phyloP scores from a whole-genome alignment of 2,797 vertebrate species.

The Chaunax sp. region DNA sequence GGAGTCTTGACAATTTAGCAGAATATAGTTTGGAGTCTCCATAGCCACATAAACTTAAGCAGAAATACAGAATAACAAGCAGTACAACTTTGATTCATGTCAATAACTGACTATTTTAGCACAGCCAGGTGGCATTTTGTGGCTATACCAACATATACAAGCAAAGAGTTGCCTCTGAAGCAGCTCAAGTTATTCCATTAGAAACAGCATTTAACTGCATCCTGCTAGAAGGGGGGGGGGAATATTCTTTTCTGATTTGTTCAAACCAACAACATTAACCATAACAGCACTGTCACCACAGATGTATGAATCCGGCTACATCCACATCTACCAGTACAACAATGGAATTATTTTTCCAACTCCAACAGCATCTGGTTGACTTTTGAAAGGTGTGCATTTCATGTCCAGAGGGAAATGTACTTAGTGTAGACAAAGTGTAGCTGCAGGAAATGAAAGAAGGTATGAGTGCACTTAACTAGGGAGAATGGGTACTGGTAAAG shows the following conservation, averaged over 20 bases:
- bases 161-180: slow-evolving; percentile 18
- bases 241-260: slow-evolving; percentile 46
- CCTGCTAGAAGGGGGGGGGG: slow-evolving; percentile 45
- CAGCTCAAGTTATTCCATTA: slow-evolving; percentile 32
- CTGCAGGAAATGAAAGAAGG: slow-evolving; percentile 43
- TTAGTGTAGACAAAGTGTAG: slow-evolving; percentile 38
- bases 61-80: too few species aligned
- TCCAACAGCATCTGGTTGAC: slow-evolving; percentile 56
- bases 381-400: slow-evolving; percentile 39
- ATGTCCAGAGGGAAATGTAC: slow-evolving; percentile 52
- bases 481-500: slow-evolving; percentile 43
- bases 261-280: slow-evolving; percentile 23
- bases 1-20: too few species aligned
- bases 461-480: slow-evolving; percentile 54
- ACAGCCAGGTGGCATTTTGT: too few species aligned
- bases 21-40: too few species aligned
- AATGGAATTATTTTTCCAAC: slow-evolving; percentile 20
- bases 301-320: too few species aligned
- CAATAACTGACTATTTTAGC: too few species aligned
- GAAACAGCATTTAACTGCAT: slow-evolving; percentile 48
- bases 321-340: background rate
- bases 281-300: slow-evolving; percentile 21
- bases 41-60: too few species aligned
- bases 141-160: too few species aligned
- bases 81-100: too few species aligned